phyloP scores from a whole-genome alignment of 2,797 vertebrate species.

The Oreochromis grahami region DNA sequence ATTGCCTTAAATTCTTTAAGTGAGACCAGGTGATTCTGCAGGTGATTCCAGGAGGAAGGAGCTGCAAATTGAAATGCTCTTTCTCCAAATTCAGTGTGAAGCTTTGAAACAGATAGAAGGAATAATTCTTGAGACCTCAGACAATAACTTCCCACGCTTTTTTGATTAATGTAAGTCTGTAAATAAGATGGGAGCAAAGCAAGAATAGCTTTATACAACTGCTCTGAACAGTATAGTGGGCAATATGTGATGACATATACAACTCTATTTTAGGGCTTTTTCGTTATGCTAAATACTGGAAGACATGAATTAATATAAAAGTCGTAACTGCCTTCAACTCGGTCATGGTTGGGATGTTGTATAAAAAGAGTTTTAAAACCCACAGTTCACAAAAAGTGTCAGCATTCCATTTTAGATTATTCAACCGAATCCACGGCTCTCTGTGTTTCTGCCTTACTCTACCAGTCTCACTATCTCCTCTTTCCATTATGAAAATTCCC shows the following conservation, averaged over 20 bases:
- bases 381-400: slow-evolving; percentile 54
- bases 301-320: slow-evolving; percentile 21
- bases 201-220: neutral
- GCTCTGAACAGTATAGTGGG: neutral
- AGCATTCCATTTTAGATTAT: slow-evolving; percentile 47
- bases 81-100: neutral
- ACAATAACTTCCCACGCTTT: neutral
- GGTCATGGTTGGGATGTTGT: slow-evolving; percentile 26
- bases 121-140: neutral
- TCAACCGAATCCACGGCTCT: slow-evolving; percentile 37
- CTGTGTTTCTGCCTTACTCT: slow-evolving; percentile 17
- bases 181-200: neutral
- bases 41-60: neutral
- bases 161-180: neutral
- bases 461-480: slow-evolving; percentile 4
- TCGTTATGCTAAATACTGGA: neutral
- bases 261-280: neutral
- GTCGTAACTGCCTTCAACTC: slow-evolving; percentile 30
- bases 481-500: slow-evolving; percentile 53
- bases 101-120: neutral
- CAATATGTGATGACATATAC: neutral
- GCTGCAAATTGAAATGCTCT: neutral
- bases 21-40: neutral
- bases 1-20: neutral
- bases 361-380: slow-evolving; percentile 46